Evolutionary conservation across 2,113 vertebrate genomes (phyloP).

Genomic region (Nothobranchius kuhntae): DNA sequence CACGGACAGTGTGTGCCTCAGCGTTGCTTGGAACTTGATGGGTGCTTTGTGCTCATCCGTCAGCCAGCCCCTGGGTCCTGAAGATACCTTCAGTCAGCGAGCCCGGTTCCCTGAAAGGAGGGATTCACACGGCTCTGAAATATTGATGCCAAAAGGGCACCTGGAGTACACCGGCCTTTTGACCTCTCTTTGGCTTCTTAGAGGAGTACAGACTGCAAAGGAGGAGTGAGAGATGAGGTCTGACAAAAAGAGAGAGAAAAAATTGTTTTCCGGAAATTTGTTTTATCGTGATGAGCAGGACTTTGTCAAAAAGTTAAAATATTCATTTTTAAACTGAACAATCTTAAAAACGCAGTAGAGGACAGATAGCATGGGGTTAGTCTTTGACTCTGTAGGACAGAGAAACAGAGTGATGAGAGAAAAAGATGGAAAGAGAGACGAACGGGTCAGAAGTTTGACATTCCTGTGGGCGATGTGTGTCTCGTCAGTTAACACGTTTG

Average conservation of each 20-base stretch:
- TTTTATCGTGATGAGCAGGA: slow-evolving; percentile 6
- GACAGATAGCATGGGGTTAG: slow-evolving; percentile 40
- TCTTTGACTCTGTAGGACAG: slow-evolving; percentile 58
- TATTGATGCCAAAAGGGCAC: slow-evolving; percentile 84
- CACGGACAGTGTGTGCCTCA: slow-evolving; percentile 33
- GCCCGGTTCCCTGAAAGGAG: slow-evolving; percentile 81
- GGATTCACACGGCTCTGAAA: slow-evolving; percentile 84
- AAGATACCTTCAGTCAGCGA: slow-evolving; percentile 91
- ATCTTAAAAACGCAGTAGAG: slow-evolving; percentile 33
- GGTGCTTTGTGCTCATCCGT: slow-evolving; percentile 91
- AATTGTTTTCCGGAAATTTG: not conserved
- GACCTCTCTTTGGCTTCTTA: slow-evolving; percentile 74
- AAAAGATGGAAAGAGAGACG: slow-evolving; percentile 49
- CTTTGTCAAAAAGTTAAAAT: slow-evolving; percentile 5
- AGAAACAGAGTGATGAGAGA: slow-evolving; percentile 49
- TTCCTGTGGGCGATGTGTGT: slow-evolving; percentile 80
- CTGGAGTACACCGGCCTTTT: slow-evolving; percentile 86
- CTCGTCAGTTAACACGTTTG: slow-evolving; percentile 73
- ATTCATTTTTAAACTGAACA: slow-evolving; percentile 11
- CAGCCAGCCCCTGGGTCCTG: slow-evolving; percentile 89
- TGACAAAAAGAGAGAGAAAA: not conserved
- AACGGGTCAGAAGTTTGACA: slow-evolving; percentile 74
- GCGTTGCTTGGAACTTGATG: slow-evolving; percentile 69
- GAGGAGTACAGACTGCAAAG: slow-evolving; percentile 26
- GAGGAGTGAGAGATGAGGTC: slow-evolving; percentile 38